A percentile compares a stretch with the other conserved stretches of the same genome.
Conservation (phyloP, 2,888 invertebrate genomes). For the Acrocyrtus sp. region DNA sequence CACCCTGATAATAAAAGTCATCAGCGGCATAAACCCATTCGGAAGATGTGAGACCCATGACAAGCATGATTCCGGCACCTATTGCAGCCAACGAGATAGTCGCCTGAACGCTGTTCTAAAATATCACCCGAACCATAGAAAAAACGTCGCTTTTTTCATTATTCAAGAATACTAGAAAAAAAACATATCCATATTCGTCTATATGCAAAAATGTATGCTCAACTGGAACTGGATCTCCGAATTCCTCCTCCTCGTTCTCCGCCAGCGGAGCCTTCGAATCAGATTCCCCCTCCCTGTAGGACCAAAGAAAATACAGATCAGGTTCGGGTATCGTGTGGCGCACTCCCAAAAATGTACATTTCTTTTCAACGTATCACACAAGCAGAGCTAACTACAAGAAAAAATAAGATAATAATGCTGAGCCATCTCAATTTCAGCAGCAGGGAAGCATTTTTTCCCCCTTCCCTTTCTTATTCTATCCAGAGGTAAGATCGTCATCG, state of each 20-base stretch:
- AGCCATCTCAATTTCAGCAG: conserved; percentile 6
- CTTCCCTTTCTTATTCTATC: neutral
- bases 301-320: neutral
- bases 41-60: conserved; percentile 53
- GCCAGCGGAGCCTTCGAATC: conserved; percentile 53
- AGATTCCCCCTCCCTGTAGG: conserved; percentile 34
- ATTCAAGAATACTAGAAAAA: too few species aligned
- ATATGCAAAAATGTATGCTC: conserved; percentile 13
- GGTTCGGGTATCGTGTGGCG: neutral
- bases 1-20: conserved; percentile 57
- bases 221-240: conserved; percentile 58
- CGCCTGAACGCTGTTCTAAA: conserved; percentile 44
- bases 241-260: conserved; percentile 54
- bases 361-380: neutral
- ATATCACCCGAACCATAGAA: neutral
- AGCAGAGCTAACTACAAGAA: neutral
- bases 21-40: conserved; percentile 56
- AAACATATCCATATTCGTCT: conserved; percentile 1
- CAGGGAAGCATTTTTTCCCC: neutral
- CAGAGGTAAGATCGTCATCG: too few species aligned
- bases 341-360: neutral
- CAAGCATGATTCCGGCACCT: conserved; percentile 37
- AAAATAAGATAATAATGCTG: conserved; percentile 4
- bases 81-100: conserved; percentile 35
- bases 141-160: conserved; percentile 2